Conservation (phyloP, 2,797 vertebrate genomes). For the Parauchenoglanis punctatus region DNA sequence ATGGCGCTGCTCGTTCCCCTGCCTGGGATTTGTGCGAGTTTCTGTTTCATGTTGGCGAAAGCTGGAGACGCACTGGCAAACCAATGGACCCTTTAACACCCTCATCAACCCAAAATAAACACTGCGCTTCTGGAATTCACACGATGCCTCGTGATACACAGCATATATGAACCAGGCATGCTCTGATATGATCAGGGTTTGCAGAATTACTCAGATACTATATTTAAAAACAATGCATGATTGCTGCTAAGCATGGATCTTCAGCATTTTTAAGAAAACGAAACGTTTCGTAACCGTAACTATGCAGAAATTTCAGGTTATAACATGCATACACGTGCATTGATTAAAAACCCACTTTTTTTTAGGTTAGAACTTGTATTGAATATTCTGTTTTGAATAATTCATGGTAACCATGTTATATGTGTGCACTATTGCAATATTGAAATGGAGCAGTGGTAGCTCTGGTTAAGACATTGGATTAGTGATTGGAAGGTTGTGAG, state of each 20-base stretch:
- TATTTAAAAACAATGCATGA: not conserved
- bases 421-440: not conserved
- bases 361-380: not conserved
- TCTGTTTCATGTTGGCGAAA: slow-evolving; percentile 37
- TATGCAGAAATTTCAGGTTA: not conserved
- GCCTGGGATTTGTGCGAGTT: slow-evolving; percentile 37
- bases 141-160: slow-evolving; percentile 17
- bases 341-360: not conserved
- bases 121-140: slow-evolving; percentile 21
- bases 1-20: slow-evolving; percentile 30
- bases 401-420: not conserved
- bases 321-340: not conserved
- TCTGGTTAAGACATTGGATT: too few species aligned
- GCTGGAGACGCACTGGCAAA: slow-evolving; percentile 34
- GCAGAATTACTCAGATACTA: not conserved
- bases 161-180: slow-evolving; percentile 17
- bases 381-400: not conserved
- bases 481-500: too few species aligned
- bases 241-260: not conserved
- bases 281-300: not conserved
- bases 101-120: slow-evolving; percentile 46
- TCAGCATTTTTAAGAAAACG: not conserved
- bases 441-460: too few species aligned
- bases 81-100: slow-evolving; percentile 41
- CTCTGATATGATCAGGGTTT: slow-evolving; percentile 7